Evolutionary conservation across 2,797 vertebrate species (phyloP), one percentile per base, ranked within the genome.

Genomic region (Caiman crocodilus): DNA sequence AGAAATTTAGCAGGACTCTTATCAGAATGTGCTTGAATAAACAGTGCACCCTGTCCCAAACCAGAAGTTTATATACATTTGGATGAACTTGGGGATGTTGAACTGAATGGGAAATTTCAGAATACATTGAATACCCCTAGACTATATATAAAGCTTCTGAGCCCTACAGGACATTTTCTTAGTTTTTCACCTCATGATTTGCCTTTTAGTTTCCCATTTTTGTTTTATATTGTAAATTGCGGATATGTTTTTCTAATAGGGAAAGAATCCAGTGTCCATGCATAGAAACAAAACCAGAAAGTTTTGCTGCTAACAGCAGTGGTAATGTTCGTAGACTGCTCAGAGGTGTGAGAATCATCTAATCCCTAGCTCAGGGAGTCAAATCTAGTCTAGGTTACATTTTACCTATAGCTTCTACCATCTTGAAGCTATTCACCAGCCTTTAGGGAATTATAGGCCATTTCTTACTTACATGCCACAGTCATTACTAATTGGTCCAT

Each of bases 91-190:
- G 55, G 76, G 58, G 84, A 89, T 18, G 73, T 73, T 73, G 28
- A 89, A 42, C 85, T 79, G 58, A 86, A 87, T 63, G 42, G 30
- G 28, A 88, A 84, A 57, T 85, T 92, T 88, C 50, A 75, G 63
- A 95, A 94, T 80, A 11, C 78, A 93, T 74, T 25, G 79, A 92
- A 83, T n/a, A 92, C 92, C 81, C 93, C 85, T 92, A 94, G 94
- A 88, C 82, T 90, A 89, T 76, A 87, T 82, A 32, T 86, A 84
- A 21, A 1, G 3, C 73, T 10, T 60, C 73, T 88, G 82, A 90
- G 84, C 79, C 90, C 89, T 92, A 63, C 42, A 92, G 74, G 73
- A 42, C 42, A 88, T 92, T 94, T 50, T 94, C 82, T 90, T 69
- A 80, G 42, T 94, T 94, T 73, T 74, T 67, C 13, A 87, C 88